phyloP scores from a whole-genome alignment of 2,113 vertebrate genomes.

The Pseudopipra pipra region DNA sequence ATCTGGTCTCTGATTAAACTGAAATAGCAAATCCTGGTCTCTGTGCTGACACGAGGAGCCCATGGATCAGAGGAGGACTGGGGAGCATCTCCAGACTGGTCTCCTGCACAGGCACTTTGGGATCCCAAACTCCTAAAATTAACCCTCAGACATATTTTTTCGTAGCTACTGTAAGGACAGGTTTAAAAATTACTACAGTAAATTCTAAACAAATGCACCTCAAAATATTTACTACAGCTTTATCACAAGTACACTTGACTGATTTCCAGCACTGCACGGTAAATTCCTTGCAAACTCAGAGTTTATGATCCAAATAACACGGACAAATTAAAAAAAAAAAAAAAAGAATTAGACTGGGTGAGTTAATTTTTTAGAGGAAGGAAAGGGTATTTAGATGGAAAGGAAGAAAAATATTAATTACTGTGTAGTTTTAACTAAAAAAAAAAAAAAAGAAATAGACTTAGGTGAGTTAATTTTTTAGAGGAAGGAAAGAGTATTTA shows the following conservation, averaged over 20 bases:
- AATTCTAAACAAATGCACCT: accelerated
- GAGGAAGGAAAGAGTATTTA: neutral
- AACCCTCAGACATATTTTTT: accelerated
- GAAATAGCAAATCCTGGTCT: neutral
- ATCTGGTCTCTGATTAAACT: neutral
- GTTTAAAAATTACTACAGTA: accelerated
- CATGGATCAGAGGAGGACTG: accelerated
- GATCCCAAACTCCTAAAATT: neutral
- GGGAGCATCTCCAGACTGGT: neutral
- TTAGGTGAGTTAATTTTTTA: accelerated
- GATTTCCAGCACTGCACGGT: accelerated
- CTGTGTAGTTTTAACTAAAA: neutral
- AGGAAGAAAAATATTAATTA: neutral
- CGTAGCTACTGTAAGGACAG: accelerated
- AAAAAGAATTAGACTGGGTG: accelerated
- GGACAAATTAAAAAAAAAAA: neutral
- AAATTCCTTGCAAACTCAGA: neutral
- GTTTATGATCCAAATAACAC: neutral
- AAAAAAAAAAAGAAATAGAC: neutral
- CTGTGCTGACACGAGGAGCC: neutral
- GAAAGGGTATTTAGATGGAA: neutral
- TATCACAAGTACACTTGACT: accelerated
- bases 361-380: neutral
- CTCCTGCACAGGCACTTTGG: accelerated
- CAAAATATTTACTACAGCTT: neutral